Base-by-base conservation (phyloP, 2,797 vertebrate genomes). In the Atherinosoma microstoma region DNA sequence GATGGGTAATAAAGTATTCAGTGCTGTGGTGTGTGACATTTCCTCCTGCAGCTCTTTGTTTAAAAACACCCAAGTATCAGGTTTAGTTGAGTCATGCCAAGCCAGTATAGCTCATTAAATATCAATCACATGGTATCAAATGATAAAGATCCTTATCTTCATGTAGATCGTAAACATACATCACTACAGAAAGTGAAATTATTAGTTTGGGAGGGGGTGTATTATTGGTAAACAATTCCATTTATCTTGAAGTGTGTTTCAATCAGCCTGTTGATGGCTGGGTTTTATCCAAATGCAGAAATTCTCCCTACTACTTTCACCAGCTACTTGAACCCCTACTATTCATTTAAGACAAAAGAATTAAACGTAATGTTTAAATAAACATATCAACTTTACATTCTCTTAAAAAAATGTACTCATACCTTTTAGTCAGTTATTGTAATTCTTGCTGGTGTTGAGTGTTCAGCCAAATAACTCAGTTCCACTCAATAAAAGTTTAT, bases 81-180 rank as follows among this genome's bases (percentile, higher is more conserved):
- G 61, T 76, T 63, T 53, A 62, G 22, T 9, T n/a, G 67, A 63
- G 49, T 67, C 70, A 71, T 10, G 47, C 29, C 63, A 2, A n/a
- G 36, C 56, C 82, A n/a, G n/a, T n/a, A 61, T 12, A 36, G 61
- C 3, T 51, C 61, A 74, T 86, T 56, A 62, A 82, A 78, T 60
- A 83, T 74, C 24, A 67, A 85, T 36, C 42, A 47, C 47, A 45
- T 16, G 16, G 70, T 13, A 9, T 84, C 82, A 58, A 18, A 60
- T 86, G 64, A 45, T 45, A 0, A 45, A 30, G 34, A 79, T 63
- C 65, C 57, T 84, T 76, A 58, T 76, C 72, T 58, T 79, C 16
- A 76, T 75, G 24, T 1, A 29, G 57, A 22, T 1, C 2, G 12
- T 73, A 24, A 76, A 63, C 60, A 68, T 15, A 61, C 16, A 36